phyloP scores from a whole-genome alignment of 2,888 invertebrate genomes.

The Protophormia terraenovae region DNA sequence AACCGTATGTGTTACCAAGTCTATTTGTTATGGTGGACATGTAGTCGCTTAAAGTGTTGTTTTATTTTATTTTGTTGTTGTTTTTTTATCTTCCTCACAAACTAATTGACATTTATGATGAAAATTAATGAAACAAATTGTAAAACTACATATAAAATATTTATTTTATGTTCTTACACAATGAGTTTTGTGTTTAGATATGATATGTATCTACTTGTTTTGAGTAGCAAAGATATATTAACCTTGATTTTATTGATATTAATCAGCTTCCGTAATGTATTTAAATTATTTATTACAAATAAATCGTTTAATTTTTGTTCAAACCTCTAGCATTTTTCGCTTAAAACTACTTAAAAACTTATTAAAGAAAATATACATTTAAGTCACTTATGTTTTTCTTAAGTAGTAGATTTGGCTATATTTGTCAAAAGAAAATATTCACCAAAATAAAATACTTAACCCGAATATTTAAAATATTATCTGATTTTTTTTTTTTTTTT shows the following conservation, averaged over 20 bases:
- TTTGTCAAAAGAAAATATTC: no score
- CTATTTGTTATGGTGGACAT: neutral
- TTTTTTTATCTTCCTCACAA: neutral
- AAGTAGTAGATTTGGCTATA: no score
- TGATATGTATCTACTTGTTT: neutral
- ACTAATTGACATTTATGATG: conserved; percentile 62
- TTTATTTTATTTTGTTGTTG: neutral
- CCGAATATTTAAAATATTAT: no score
- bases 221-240: neutral
- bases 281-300: no score
- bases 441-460: no score
- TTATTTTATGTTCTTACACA: neutral
- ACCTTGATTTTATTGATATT: neutral
- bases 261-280: neutral
- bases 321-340: no score
- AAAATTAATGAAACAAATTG: conserved; percentile 62
- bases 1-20: neutral
- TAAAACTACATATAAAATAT: neutral
- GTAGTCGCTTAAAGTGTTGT: neutral
- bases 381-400: no score
- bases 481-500: no score
- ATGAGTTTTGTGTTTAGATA: neutral
- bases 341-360: no score
- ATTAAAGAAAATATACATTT: no score
- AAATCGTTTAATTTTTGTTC: no score